Base-by-base conservation (phyloP, 2,888 invertebrate genomes). In the Pollenia griseotomentosa region DNA sequence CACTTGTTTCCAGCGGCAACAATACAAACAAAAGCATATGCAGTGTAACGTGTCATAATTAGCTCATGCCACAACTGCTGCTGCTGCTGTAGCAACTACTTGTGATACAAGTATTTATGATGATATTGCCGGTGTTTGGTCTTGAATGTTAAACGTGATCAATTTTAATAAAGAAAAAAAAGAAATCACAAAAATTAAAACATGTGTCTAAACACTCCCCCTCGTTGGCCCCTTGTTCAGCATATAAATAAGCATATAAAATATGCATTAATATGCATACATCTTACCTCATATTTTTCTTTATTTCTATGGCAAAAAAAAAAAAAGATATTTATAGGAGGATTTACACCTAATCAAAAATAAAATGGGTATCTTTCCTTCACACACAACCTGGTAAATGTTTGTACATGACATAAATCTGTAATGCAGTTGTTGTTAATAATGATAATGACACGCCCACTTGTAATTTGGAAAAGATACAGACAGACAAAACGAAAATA, bases 291-390 rank as follows among this genome's bases (percentile, higher is more conserved):
- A 19, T 46, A 46, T 46, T 46, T 61, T 53, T 12, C 46, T 73
- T 66, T 7, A 57, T 48, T 74, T 66, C 40, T 55, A 16, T 42
- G 48, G 7, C 33, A 33, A 33, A 33, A 33, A 33, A 16, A 74
- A n/a, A n/a, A n/a, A 2, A 19, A 19, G 2, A 65, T 12, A 66
- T 81, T 66, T 46, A 44, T 14, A 68, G 33, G 81, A 70, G 73
- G 77, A 81, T 84, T 87, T 78, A 57, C 87, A 87, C 74, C 55
- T 78, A 66, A 84, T 87, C 81, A 81, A 87, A 84, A 61, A 12
- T 55, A 48, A 78, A 40, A 44, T 16, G 61, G 19, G 6, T 59
- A 53, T 2, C 51, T 46, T 5, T 75, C 65, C 66, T 23, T n/a
- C 48, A 59, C 33, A 23, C 23, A 57, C 12, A 19, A 33, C 14